A percentile compares a stretch with the other conserved stretches of the same genome.
These are phyloP conservation scores for Enteromius treurensis DNA, from an alignment of 2,797 vertebrate genomes.

Conservation along the genomic window DNA sequence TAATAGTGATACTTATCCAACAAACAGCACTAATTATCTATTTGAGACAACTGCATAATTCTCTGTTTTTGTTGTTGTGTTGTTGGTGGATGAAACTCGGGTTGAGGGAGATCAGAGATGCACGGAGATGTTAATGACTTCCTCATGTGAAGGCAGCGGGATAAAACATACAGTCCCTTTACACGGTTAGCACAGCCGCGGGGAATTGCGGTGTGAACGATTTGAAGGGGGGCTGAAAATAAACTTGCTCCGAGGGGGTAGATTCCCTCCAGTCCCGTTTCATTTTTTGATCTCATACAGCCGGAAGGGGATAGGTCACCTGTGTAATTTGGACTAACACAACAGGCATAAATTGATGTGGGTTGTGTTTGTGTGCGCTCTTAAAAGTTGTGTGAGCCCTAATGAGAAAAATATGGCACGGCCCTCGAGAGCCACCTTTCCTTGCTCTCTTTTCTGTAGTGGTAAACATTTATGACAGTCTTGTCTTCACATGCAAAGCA, in stretches of 20 bases:
- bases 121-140: conserved; percentile 61
- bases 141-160: conserved; percentile 64
- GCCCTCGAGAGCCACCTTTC: conserved; percentile 41
- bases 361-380: conserved; percentile 48
- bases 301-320: conserved; percentile 60
- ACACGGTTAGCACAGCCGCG: conserved; percentile 53
- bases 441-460: conserved; percentile 16
- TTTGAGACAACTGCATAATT: conserved; percentile 16
- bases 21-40: background rate
- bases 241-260: conserved; percentile 60
- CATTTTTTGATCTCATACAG: conserved; percentile 57
- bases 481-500: conserved; percentile 41
- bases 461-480: conserved; percentile 36
- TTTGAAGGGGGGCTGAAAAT: conserved; percentile 56
- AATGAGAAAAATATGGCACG: conserved; percentile 62
- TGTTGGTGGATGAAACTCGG: conserved; percentile 38
- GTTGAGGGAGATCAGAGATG: conserved; percentile 50
- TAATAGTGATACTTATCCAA: background rate
- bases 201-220: conserved; percentile 45
- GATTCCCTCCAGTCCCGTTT: conserved; percentile 43
- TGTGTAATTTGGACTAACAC: conserved; percentile 64
- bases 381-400: conserved; percentile 55
- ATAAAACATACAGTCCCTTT: conserved; percentile 60
- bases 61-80: conserved; percentile 12
- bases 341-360: conserved; percentile 57